Evolutionary conservation across 2,888 invertebrate species (phyloP).

Genomic region (Escarpia spicata): DNA sequence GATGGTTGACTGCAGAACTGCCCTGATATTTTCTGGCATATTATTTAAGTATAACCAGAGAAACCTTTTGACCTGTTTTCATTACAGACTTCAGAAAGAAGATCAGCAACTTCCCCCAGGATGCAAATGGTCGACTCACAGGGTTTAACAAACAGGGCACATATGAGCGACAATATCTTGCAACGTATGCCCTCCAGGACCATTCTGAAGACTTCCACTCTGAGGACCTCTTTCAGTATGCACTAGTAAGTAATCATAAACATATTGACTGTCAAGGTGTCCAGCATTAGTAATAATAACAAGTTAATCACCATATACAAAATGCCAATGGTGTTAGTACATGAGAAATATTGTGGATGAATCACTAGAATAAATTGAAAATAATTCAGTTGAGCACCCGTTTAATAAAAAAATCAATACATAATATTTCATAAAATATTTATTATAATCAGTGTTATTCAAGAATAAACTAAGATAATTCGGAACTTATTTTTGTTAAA

Average conservation of each 20-base stretch:
- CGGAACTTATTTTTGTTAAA: too few species aligned
- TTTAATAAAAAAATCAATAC: too few species aligned
- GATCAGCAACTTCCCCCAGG: not conserved
- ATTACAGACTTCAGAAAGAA: constrained; percentile 17
- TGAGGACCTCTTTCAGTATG: constrained; percentile 76
- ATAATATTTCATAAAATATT: too few species aligned
- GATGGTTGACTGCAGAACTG: too few species aligned
- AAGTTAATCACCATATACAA: not conserved
- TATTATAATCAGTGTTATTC: too few species aligned
- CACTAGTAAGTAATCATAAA: constrained; percentile 48
- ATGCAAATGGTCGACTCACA: not conserved
- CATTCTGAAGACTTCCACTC: constrained; percentile 76
- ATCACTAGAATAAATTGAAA: not conserved
- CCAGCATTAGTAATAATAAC: not conserved
- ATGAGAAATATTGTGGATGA: not conserved
- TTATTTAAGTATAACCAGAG: not conserved
- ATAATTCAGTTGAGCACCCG: too few species aligned
- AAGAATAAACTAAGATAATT: too few species aligned
- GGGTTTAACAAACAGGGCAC: constrained; percentile 29
- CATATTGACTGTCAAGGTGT: not conserved
- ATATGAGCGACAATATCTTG: constrained; percentile 64
- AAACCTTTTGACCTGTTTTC: not conserved
- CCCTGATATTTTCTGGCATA: not conserved
- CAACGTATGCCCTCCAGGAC: constrained; percentile 78
- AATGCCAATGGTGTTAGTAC: too few species aligned